A percentile compares a stretch with the other conserved stretches of the same genome.
phyloP scores from a whole-genome alignment of 2,888 invertebrate genomes.

The Punctoribates punctum region DNA sequence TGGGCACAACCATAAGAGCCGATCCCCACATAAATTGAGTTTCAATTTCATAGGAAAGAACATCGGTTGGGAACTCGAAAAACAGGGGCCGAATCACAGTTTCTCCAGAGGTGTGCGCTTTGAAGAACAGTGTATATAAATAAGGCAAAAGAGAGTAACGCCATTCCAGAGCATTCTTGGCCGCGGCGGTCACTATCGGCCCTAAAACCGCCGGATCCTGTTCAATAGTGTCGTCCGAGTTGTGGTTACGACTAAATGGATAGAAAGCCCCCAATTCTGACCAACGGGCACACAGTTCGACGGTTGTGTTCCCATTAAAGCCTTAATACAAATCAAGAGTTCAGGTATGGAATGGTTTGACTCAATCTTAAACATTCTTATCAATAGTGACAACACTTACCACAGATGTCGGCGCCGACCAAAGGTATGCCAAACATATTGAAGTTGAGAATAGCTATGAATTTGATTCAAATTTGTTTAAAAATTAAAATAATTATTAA shows the following conservation, averaged over 20 bases:
- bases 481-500: constrained; percentile 8
- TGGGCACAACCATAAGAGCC: constrained; percentile 68
- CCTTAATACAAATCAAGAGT: too few relatives aligned
- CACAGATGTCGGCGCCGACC: constrained; percentile 72
- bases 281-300: constrained; percentile 72
- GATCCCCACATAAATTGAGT: constrained; percentile 74
- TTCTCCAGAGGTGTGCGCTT: constrained; percentile 66
- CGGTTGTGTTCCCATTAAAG: constrained; percentile 70
- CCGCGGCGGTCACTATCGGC: constrained; percentile 63
- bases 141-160: background rate
- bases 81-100: constrained; percentile 75
- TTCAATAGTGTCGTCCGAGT: constrained; percentile 54
- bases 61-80: constrained; percentile 57
- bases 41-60: constrained; percentile 64
- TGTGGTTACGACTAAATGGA: constrained; percentile 78
- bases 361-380: too few relatives aligned
- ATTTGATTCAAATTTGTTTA: background rate
- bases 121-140: constrained; percentile 72
- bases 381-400: too few relatives aligned
- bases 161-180: constrained; percentile 62
- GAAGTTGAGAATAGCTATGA: constrained; percentile 54
- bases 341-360: too few relatives aligned
- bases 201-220: constrained; percentile 81
- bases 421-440: constrained; percentile 57
- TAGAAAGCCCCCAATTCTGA: constrained; percentile 82